Percentiles rank a stretch among this genome's conserved stretches.
phyloP scores from a whole-genome alignment of 2,797 vertebrate genomes.

The Clarias platycephalus region DNA sequence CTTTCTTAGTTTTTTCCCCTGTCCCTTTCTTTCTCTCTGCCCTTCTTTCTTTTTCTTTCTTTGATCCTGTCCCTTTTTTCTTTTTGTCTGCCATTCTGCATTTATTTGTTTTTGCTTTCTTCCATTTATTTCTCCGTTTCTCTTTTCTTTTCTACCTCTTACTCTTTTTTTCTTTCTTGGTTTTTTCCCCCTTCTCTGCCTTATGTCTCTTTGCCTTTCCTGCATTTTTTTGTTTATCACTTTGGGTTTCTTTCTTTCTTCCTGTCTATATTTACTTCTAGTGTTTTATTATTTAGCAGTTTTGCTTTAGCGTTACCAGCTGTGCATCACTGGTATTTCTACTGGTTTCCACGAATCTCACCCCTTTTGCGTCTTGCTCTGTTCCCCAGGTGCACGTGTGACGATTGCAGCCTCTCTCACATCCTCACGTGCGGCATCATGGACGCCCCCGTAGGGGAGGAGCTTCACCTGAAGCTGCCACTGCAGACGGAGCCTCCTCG shows the following conservation, averaged over 20 bases:
- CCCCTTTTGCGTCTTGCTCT: neutral
- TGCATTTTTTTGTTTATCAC: too few relatives aligned
- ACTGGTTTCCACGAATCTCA: neutral
- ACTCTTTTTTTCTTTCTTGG: too few relatives aligned
- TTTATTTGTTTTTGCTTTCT: too few relatives aligned
- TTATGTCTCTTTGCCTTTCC: too few relatives aligned
- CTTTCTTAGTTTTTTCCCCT: too few relatives aligned
- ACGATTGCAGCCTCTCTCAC: constrained; percentile 98
- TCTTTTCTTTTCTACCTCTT: too few relatives aligned
- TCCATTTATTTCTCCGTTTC: too few relatives aligned
- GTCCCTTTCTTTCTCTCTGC: too few relatives aligned
- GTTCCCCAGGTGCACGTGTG: constrained; percentile 89
- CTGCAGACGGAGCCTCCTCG: constrained; percentile 82
- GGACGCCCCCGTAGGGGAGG: constrained; percentile 91
- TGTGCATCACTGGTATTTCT: neutral
- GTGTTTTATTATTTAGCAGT: neutral
- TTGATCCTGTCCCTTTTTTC: too few relatives aligned
- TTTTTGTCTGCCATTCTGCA: too few relatives aligned
- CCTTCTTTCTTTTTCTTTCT: too few relatives aligned
- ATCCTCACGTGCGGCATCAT: constrained; percentile 97
- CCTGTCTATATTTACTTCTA: neutral
- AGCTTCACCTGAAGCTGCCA: constrained; percentile 88
- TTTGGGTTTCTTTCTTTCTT: neutral
- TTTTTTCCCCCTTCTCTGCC: too few relatives aligned
- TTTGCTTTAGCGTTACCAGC: neutral